Evolutionary conservation across 1,140 invertebrate species (phyloP), one percentile per base, ranked within the genome.

Genomic region (Zophobas atratus): DNA sequence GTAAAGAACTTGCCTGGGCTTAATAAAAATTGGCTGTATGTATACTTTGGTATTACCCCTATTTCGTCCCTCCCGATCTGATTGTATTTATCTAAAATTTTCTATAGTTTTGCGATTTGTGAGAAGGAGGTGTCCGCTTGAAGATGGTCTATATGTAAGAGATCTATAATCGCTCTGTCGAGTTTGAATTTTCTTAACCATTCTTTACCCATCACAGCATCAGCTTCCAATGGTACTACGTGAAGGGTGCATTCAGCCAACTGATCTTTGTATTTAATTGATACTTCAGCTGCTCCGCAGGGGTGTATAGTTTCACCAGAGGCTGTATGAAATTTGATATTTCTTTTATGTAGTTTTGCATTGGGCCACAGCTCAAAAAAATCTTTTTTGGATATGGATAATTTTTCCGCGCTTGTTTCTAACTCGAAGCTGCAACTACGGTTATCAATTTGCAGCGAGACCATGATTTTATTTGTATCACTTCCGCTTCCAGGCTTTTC

Each of bases 1-100:
- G 75, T 80, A 82, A 5, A 78, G 80, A 33, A 84, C 77, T 41
- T 78, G 76, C 20, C 84, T 57, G 49, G 81, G 72, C 60, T 79
- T 74, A 2, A 81, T 48, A 71, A 82, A 83, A 55, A 84, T 81
- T 71, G 82, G 82, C 51, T 70, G 20, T 20, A 20, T 36, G 32
- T 20, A 8, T 53, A 74, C 56, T 74, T 74, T 1, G 49, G 71
- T 55, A 74, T 74, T 74, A 20, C 8, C 41, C 6, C 71, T 53
- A 74, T 20, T 35, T 74, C 20, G 20, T 20, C 20, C 20, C 49
- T 36, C 2, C 35, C 2, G 39, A 35, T 71, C 46, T 32, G 49
- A 74, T 53, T 51, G 33, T 5, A 74, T 55, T 74, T 39, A 2
- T 55, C 38, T 38, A 74, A 46, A n/a, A 46, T 34, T 5, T 46